Evolutionary conservation across 2,888 invertebrate species (phyloP), one percentile per base, ranked within the genome.

Genomic region (Rapana venosa): DNA sequence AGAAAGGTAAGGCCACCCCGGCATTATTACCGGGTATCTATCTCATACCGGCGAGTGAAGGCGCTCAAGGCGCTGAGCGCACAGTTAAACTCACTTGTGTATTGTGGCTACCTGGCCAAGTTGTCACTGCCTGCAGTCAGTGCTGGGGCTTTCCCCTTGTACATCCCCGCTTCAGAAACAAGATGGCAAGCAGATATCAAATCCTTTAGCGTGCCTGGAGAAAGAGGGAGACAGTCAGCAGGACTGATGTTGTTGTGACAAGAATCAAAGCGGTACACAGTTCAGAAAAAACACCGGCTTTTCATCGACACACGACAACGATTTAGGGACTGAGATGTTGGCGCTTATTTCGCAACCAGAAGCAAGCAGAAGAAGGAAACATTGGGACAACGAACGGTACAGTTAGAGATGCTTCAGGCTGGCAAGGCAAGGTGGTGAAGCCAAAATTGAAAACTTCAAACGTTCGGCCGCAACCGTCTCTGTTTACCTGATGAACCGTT

Each of bases 101-200:
- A 70, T 66, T 30, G 32, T 35, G 1, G 26, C 74, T 26, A 47
- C 66, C 47, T 47, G 81, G 81, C 22, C 11, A 47, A 83, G 81
- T 83, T 83, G 81, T 26, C 74, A n/a, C 74, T n/a, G 74, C 36
- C 22, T 20, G 8, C n/a, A 20, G 87, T 1, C 61, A 35, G 26
- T 20, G 13, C 1, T 32, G 22, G 17, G 15, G 0, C 22, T 74
- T n/a, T 32, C 70, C 15, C 32, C 32, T n/a, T 13, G 13, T 36
- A 61, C 17, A 13, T 8, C 4, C 1, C 22, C n/a, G 70, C 20
- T 47, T 47, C 15, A n/a, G 35, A 26, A 35, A 87, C 87, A 87
- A 87, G 87, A 87, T 87, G 74, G 30, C 56, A 58, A 36, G 8
- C 85, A 58, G 85, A 85, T 85, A 85, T 15, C 15, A 83, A 83